Percentiles rank a stretch among this genome's conserved stretches.
These are phyloP conservation scores for Oceanodroma tethys DNA, from an alignment of 2,113 vertebrate species.

Conservation along the genomic window DNA sequence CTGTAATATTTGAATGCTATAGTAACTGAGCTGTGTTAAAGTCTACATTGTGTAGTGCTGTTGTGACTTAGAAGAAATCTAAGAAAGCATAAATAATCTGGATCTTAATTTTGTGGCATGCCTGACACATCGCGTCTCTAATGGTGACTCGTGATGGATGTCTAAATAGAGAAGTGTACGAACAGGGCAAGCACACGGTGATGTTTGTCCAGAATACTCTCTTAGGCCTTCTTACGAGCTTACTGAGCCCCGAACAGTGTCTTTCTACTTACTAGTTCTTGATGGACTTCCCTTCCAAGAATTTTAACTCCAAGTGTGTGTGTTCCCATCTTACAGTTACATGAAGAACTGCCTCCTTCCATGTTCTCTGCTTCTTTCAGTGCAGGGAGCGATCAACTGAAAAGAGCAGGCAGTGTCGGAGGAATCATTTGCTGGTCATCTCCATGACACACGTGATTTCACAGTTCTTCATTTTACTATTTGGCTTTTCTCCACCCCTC, in stretches of 20 bases:
- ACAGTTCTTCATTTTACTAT: neutral
- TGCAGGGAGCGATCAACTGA: neutral
- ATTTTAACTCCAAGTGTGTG: neutral
- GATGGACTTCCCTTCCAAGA: neutral
- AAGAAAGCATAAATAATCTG: neutral
- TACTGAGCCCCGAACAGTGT: rapidly evolving
- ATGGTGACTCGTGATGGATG: neutral
- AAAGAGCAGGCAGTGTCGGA: neutral
- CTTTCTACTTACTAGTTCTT: neutral
- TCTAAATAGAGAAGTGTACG: neutral
- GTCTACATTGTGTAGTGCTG: rapidly evolving
- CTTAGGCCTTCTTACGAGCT: neutral
- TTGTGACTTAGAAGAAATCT: rapidly evolving
- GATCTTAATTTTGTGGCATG: neutral
- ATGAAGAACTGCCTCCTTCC: neutral
- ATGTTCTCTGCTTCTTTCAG: neutral
- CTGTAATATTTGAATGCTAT: neutral
- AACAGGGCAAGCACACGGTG: neutral
- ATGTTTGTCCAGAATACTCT: neutral
- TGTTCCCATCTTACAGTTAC: neutral
- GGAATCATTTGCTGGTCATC: neutral
- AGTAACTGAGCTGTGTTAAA: rapidly evolving
- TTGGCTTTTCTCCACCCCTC: neutral
- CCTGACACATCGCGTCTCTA: neutral
- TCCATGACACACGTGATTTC: neutral